Evolutionary conservation across 1,140 invertebrate species (phyloP).

Genomic region (Drosophila seguyi): DNA sequence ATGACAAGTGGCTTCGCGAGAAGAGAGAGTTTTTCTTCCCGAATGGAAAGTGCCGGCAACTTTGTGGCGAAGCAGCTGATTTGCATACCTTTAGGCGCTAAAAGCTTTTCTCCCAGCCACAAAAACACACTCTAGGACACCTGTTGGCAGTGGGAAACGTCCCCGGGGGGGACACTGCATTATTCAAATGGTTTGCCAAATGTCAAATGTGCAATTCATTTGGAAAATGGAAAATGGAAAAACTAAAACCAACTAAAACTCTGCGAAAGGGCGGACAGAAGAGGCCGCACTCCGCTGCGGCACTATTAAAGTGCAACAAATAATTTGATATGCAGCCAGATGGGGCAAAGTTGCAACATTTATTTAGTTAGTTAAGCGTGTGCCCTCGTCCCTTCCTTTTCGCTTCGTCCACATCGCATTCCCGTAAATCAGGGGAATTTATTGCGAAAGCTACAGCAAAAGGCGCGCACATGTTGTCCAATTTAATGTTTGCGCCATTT

Average conservation of each 20-base stretch:
- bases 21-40: constrained; percentile 12
- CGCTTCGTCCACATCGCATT: constrained; percentile 26
- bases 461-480: constrained; percentile 78
- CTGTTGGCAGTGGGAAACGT: constrained; percentile 39
- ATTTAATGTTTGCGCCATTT: constrained; percentile 75
- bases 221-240: constrained; percentile 11
- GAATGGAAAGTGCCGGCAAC: constrained; percentile 41
- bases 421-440: constrained; percentile 77
- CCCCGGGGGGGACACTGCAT: constrained; percentile 48
- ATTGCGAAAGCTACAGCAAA: constrained; percentile 71
- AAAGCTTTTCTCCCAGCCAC: constrained; percentile 60
- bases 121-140: constrained; percentile 39
- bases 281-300: constrained; percentile 8
- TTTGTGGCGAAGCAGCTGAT: constrained; percentile 51
- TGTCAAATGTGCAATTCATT: constrained; percentile 64
- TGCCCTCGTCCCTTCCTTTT: constrained; percentile 8
- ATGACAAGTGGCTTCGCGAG: constrained; percentile 58
- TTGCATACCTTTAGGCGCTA: constrained; percentile 77
- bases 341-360: constrained; percentile 64
- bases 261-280: background rate
- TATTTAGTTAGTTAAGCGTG: constrained; percentile 76
- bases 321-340: constrained; percentile 47
- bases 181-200: constrained; percentile 66
- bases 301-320: constrained; percentile 71
- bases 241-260: constrained; percentile 15